These are phyloP conservation scores for Rhingia rostrata DNA, from an alignment of 2,888 invertebrate species.

Conservation along the genomic window DNA sequence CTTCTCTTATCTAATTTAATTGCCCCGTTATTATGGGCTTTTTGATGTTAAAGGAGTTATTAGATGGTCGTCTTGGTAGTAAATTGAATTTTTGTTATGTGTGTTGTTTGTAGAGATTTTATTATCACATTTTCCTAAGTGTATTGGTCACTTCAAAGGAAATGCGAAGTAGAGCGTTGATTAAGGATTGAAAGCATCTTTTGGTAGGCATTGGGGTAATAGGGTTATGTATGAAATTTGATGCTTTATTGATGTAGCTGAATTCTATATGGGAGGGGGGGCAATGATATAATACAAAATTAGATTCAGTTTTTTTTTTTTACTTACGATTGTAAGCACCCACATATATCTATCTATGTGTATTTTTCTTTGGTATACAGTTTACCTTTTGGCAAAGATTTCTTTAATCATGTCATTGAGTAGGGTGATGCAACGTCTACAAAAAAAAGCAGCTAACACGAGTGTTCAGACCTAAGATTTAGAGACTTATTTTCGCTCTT, in stretches of 20 bases:
- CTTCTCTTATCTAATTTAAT: constrained; percentile 61
- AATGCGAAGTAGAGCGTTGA: constrained; percentile 15
- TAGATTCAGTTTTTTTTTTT: too few species aligned
- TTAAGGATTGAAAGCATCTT: constrained; percentile 39
- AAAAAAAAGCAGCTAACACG: too few species aligned
- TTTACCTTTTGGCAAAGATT: too few species aligned
- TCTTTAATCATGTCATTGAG: too few species aligned
- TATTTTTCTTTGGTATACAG: too few species aligned
- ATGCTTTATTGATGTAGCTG: not conserved
- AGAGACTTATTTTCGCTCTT: too few species aligned
- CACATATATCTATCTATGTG: too few species aligned
- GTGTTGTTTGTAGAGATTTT: constrained; percentile 36
- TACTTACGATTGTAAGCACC: too few species aligned
- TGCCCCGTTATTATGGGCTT: constrained; percentile 64
- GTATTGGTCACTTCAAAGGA: constrained; percentile 67
- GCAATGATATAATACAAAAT: not conserved
- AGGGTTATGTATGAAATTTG: constrained; percentile 43
- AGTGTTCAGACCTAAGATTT: too few species aligned
- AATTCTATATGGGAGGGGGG: not conserved
- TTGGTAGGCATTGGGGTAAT: constrained; percentile 23
- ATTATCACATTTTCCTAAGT: constrained; percentile 57
- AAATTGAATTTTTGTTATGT: constrained; percentile 52
- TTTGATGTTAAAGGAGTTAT: constrained; percentile 72
- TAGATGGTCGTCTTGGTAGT: constrained; percentile 20
- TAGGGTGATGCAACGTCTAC: too few species aligned